Base-by-base conservation (phyloP, 2,113 vertebrate genomes). In the Peromyscus leucopus region DNA sequence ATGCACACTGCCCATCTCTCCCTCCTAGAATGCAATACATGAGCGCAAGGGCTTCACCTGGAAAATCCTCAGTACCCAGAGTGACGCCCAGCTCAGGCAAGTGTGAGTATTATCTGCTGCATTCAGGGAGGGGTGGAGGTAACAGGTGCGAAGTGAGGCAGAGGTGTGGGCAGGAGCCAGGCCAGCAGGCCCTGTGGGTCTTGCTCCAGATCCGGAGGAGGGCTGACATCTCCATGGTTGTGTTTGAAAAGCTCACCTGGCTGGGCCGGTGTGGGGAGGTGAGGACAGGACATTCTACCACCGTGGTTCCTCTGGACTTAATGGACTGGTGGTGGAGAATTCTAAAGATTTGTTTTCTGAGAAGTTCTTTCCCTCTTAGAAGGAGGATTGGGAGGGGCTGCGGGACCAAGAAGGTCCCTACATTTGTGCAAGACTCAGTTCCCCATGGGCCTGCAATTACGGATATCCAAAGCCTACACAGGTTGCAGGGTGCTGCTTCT, bases 151-250 rank as follows among this genome's bases (percentile, higher is more conserved):
- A 59, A 59, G 22, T 46, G 82, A 42, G 96, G 28, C 61, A 19
- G 51, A 55, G 65, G 90, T 48, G 75, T 22, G 26, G 86, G 94
- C 67, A 42, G 72, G 51, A 89, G 72, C 89, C 67, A 42, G 95
- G 39, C 46, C 21, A 39, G 61, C 92, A 91, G 94, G 94, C 89
- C 55, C 69, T 17, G 55, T 17, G 2, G 39, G 82, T 86, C 96
- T 94, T 94, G 92, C 90, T 90, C 59, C 57, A 96, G 83, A 61
- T n/a, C 88, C 46, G 74, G 83, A 93, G 86, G 93, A 85, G 28
- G 19, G 42, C 33, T 67, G 79, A 2, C 46, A 28, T 6, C 78
- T 55, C 28, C 9, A 2, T 1, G 0, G 26, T 8, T 46, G 33
- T 39, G 51, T 48, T 89, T 65, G 10, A 51, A 42, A 67, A 76